phyloP scores from a whole-genome alignment of 2,113 vertebrate species.

The Stegastes partitus region DNA sequence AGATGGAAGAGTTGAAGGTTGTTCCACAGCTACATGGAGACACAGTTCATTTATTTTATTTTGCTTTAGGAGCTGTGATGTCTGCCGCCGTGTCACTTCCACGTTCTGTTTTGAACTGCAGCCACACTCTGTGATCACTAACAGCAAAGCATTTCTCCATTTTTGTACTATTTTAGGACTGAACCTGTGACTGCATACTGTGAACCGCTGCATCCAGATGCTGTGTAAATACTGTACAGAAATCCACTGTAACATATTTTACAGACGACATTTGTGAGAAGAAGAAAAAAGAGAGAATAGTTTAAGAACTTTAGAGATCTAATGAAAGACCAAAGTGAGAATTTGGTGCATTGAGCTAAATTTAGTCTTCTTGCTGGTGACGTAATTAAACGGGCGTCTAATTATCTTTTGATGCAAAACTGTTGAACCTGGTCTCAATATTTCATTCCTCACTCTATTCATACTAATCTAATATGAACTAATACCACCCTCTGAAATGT shows the following conservation, averaged over 20 bases:
- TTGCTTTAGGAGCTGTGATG: not conserved
- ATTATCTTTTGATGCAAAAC: conserved; percentile 22
- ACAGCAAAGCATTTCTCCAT: not conserved
- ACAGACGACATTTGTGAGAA: conserved; percentile 20
- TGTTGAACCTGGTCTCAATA: not conserved
- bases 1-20: too few relatives aligned
- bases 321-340: not conserved
- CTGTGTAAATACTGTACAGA: conserved; percentile 15
- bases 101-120: conserved; percentile 7
- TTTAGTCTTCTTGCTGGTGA: not conserved
- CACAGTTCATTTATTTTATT: conserved; percentile 8
- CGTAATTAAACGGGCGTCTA: not conserved
- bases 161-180: conserved; percentile 22
- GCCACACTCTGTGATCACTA: not conserved
- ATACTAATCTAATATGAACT: not conserved
- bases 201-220: conserved; percentile 17
- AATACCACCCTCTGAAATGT: not conserved
- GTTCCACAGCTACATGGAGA: not conserved
- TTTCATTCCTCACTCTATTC: not conserved
- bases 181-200: conserved; percentile 48
- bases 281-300: conserved; percentile 18
- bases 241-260: conserved; percentile 35
- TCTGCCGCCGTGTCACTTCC: conserved; percentile 15
- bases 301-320: conserved; percentile 1
- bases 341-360: not conserved